Percentiles rank a stretch among this genome's conserved stretches.
Evolutionary conservation across 1,140 invertebrate species (phyloP).

Genomic region (Zaprionus tsacasi): DNA sequence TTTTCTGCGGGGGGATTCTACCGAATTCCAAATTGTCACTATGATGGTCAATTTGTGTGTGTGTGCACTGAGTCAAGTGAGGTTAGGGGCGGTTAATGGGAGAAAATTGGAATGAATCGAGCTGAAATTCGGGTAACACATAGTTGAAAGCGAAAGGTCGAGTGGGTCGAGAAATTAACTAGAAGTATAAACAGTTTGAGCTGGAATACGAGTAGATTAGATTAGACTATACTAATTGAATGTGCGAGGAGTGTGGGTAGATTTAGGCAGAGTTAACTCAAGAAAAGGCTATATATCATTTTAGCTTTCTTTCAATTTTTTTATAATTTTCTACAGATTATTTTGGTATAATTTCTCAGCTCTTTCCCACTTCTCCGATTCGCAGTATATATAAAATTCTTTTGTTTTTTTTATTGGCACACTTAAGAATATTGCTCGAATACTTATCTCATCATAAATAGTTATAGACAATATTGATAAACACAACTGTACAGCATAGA

Average conservation of each 20-base stretch:
- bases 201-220: background rate
- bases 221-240: background rate
- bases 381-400: background rate
- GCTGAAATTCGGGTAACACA: background rate
- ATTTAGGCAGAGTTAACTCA: background rate
- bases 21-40: conserved; percentile 72
- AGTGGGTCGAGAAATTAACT: background rate
- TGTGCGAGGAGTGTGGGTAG: background rate
- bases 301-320: too few species aligned
- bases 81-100: background rate
- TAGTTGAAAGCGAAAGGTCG: background rate
- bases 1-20: conserved; percentile 47
- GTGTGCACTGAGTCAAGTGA: conserved; percentile 12
- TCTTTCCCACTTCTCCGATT: too few species aligned
- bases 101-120: conserved; percentile 2
- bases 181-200: background rate
- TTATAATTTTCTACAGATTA: too few species aligned
- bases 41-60: conserved; percentile 74
- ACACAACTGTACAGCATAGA: conserved; percentile 15
- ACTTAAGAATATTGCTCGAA: conserved; percentile 51
- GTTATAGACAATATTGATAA: conserved; percentile 7
- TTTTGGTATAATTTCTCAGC: background rate
- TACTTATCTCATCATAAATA: conserved; percentile 14
- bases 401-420: conserved; percentile 62
- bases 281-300: background rate